Evolutionary conservation across 2,888 invertebrate species (phyloP), one percentile per base, ranked within the genome.

Genomic region (Drosophila affinis): DNA sequence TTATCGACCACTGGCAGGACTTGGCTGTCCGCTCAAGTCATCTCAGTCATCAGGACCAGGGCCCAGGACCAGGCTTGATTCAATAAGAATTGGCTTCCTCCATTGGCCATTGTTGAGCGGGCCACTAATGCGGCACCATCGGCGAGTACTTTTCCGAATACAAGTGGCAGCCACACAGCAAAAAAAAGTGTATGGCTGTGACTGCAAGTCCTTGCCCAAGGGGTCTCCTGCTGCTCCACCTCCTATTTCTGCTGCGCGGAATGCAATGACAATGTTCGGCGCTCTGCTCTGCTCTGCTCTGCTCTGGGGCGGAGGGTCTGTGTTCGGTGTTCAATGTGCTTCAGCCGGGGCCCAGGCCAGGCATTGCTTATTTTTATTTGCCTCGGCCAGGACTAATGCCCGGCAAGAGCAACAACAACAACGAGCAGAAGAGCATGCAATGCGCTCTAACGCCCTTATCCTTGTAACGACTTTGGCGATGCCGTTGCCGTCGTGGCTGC

Each of bases 311-410:
- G 21, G 21, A 21, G 21, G 21, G 18, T 18, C 6, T 48, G 61
- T 52, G 61, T 52, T 76, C 56, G 75, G 46, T 63, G 84, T 80
- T 87, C 85, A 81, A 87, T 87, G 77, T 71, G 79, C 68, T 84
- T 63, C 85, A 64, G 60, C 69, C 79, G 75, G 62, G 70, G 39
- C 68, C 68, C 74, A 75, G 86, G 73, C 68, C 74, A 75, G 86
- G 73, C 80, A 75, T 82, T 88, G 88, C 83, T 86, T 83, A 83
- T 88, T 88, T 88, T 86, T 88, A 88, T 84, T 84, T 83, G 87
- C 87, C 83, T 75, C 21, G 76, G 86, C 62, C 68, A 88, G 72
- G 67, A 83, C 88, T 83, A 83, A 83, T 83, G 80, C 88, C 64
- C 77, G 65, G n/a, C 67, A 61, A 21, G 52, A 63, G 24, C 58